Evolutionary conservation across 2,888 invertebrate genomes (phyloP).

Genomic region (Polymixis flavicincta): DNA sequence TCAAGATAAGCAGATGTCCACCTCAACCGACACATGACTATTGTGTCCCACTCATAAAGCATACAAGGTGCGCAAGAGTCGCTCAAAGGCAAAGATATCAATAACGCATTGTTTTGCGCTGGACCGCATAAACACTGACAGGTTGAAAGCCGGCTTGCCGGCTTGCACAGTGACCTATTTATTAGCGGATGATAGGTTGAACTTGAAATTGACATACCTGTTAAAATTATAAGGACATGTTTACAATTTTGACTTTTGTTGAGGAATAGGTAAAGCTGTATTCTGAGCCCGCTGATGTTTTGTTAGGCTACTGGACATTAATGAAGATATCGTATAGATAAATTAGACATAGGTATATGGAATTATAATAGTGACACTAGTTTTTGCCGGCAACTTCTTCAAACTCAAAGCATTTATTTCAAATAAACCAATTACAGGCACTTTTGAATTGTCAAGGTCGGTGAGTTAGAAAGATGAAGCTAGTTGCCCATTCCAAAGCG

Average conservation of each 20-base stretch:
- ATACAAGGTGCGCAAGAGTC: conserved; percentile 53
- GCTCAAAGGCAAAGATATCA: conserved; percentile 45
- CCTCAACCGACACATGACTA: conserved; percentile 4
- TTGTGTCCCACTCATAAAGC: conserved; percentile 36
- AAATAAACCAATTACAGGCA: too few relatives aligned
- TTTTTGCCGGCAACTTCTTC: too few relatives aligned
- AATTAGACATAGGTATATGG: too few relatives aligned
- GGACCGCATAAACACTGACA: conserved; percentile 24
- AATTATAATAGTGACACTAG: background rate
- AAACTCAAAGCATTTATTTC: too few relatives aligned
- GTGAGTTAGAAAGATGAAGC: too few relatives aligned
- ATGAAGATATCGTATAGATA: background rate
- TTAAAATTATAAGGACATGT: background rate
- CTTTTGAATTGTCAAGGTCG: too few relatives aligned
- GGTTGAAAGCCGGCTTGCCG: conserved; percentile 36
- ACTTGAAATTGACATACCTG: conserved; percentile 28
- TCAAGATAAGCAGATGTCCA: conserved; percentile 44
- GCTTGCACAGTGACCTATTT: conserved; percentile 51
- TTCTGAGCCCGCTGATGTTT: background rate
- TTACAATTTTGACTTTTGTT: conserved; percentile 10
- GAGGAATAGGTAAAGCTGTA: background rate
- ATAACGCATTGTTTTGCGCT: conserved; percentile 45
- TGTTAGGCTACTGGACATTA: background rate
- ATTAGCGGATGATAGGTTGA: conserved; percentile 3
- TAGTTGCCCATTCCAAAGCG: too few relatives aligned